Base-by-base conservation (phyloP, 2,888 invertebrate genomes). In the Brachycybe producta region DNA sequence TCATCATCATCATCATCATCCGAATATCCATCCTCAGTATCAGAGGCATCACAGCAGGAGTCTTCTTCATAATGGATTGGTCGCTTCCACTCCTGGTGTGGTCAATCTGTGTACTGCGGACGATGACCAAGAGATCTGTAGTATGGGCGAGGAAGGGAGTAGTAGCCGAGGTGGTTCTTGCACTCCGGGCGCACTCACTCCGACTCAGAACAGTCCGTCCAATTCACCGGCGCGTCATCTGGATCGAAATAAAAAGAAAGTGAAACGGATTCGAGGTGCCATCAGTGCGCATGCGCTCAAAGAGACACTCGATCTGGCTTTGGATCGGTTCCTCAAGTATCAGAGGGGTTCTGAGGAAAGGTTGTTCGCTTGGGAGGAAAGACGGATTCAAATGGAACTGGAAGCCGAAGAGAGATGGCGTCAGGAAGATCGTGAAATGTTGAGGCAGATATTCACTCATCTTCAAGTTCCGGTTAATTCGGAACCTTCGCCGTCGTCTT, bases 321-420 rank as follows among this genome's bases (percentile, higher is more conserved):
- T 49, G 49, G 49, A 45, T 35, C 42, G 43, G 4, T 49, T 49
- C 21, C 34, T 49, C 7, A 34, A 49, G 15, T 36, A 43, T 17
- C 49, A 49, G 35, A n/a, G 35, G 19, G 43, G 44, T 1, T 24
- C 49, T 3, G 49, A 49, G 28, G 49, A 49, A 21, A 28, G 49
- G 4, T 24, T 45, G 24, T 49, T 21, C 26, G 42, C 49, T 2
- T 49, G 43, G 43, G 49, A 49, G 24, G 49, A 49, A 21, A 5
- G 49, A 17, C 30, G 49, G 35, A 42, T 49, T 21, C 49, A 44
- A 26, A 30, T 49, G 43, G 49, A 49, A 21, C 19, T 44, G 34
- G 49, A 49, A 34, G 49, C 49, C 15, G 49, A 49, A 43, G 49
- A 49, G 26, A 32, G 49, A 15, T 49, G 49, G 49, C 21, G 49